Percentiles rank a stretch among this genome's conserved stretches.
These are phyloP conservation scores for Eupleurogrammus muticus DNA, from an alignment of 2,797 vertebrate species.

Conservation along the genomic window DNA sequence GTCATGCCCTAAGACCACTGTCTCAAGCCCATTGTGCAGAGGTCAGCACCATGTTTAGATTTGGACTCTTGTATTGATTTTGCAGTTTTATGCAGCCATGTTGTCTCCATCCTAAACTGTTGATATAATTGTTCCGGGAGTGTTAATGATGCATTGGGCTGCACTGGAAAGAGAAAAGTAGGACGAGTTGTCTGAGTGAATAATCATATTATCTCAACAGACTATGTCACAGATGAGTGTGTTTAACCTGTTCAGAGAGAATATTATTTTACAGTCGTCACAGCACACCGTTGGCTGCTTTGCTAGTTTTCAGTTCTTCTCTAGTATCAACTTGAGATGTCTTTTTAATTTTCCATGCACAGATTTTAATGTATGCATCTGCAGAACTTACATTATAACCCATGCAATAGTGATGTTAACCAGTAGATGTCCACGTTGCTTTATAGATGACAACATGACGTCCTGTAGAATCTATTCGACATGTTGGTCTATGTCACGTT, in stretches of 20 bases:
- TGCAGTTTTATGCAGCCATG: not conserved
- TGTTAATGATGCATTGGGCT: not conserved
- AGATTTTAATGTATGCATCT: no score
- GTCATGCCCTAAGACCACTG: no score
- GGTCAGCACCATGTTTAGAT: not conserved
- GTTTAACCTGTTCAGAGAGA: slow-evolving; percentile 3
- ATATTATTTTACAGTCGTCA: no score
- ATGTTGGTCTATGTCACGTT: not conserved
- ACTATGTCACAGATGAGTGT: not conserved
- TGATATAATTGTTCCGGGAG: not conserved
- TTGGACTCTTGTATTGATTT: slow-evolving; percentile 1
- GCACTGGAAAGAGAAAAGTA: not conserved
- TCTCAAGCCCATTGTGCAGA: slow-evolving; percentile 9
- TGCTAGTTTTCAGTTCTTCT: no score
- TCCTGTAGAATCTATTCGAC: not conserved
- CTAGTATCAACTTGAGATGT: no score
- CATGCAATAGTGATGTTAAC: slow-evolving; percentile 14
- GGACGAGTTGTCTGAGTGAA: not conserved
- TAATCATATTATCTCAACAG: not conserved
- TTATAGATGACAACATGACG: not conserved
- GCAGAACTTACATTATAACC: no score
- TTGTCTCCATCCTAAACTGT: not conserved
- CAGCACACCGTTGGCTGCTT: no score
- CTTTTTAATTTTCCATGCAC: no score
- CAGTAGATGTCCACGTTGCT: slow-evolving; percentile 42